These are phyloP conservation scores for Corythoichthys intestinalis DNA, from an alignment of 2,113 vertebrate genomes.

Conservation along the genomic window DNA sequence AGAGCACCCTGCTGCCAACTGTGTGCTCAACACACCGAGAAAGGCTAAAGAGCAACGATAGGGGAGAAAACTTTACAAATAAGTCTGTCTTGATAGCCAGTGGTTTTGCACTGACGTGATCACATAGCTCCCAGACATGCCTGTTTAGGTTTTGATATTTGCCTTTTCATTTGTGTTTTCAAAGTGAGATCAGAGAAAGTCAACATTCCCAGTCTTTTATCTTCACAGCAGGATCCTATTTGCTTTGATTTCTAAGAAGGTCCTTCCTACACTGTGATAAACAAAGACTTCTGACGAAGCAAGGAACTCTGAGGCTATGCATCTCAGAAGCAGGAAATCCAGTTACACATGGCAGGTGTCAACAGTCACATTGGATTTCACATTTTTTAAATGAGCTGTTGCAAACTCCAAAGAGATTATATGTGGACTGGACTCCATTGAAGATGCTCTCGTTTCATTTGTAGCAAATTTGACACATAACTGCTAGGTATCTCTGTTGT, in stretches of 20 bases:
- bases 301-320: conserved; percentile 16
- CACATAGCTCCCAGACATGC: no score
- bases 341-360: conserved; percentile 5
- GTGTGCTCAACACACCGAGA: no score
- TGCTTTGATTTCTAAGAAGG: conserved; percentile 39
- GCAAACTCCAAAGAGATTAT: neutral
- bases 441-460: neutral
- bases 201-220: conserved; percentile 32
- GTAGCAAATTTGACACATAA: neutral
- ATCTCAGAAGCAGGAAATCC: conserved; percentile 10
- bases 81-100: no score
- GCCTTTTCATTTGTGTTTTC: conserved; percentile 56
- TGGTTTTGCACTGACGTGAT: no score
- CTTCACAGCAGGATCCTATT: conserved; percentile 50
- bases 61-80: no score
- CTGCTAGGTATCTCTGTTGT: neutral
- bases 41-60: no score
- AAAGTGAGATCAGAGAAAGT: conserved; percentile 51
- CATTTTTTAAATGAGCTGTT: neutral
- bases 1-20: no score
- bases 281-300: conserved; percentile 53
- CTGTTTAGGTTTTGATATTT: neutral
- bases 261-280: conserved; percentile 27
- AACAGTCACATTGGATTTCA: neutral
- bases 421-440: no score